Evolutionary conservation across 92 coral and sea anemone genomes (phyloP), one percentile per base, ranked within the genome.

Genomic region (Paragorgia papillata): DNA sequence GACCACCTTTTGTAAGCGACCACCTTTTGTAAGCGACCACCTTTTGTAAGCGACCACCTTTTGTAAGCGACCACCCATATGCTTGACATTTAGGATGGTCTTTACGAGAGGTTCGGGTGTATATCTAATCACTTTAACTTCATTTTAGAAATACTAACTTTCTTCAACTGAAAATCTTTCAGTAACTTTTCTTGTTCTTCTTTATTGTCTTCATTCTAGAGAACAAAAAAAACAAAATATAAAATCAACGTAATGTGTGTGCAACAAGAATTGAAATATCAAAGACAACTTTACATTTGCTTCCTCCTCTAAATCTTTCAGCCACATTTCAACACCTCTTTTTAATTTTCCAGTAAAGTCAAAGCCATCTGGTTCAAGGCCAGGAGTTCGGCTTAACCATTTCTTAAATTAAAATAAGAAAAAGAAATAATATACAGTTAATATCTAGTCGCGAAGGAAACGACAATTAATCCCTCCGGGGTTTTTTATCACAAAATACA

Each of bases 381-480:
- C 99, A 43, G 99, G 99, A 15, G 99, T 95, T 48, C 99, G 88
- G 31, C 89, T 81, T 66, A 95, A 81, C 99, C 99, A 95, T 9
- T 71, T 74, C 99, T 95, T 19, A 21, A 84, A 34, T 24, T 50
- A 25, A 43, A 39, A 29, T 1, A 71, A 31, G 28, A 43, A 34
- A 13, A 44, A 32, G 13, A 60, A 15, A 37, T 20, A 21, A 10
- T 28, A 8, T 34, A 57, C 29, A 9, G 12, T n/a, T n/a, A n/a
- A n/a, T n/a, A n/a, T n/a, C n/a, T n/a, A n/a, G n/a, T n/a, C n/a
- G n/a, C n/a, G n/a, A n/a, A n/a, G n/a, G n/a, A n/a, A n/a, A n/a
- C n/a, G n/a, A n/a, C n/a, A n/a, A n/a, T n/a, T n/a, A n/a, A n/a
- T n/a, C n/a, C n/a, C n/a, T n/a, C n/a, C n/a, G n/a, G n/a, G n/a